Conservation (phyloP, 2,113 vertebrate genomes). For the Butastur rufipennis region DNA sequence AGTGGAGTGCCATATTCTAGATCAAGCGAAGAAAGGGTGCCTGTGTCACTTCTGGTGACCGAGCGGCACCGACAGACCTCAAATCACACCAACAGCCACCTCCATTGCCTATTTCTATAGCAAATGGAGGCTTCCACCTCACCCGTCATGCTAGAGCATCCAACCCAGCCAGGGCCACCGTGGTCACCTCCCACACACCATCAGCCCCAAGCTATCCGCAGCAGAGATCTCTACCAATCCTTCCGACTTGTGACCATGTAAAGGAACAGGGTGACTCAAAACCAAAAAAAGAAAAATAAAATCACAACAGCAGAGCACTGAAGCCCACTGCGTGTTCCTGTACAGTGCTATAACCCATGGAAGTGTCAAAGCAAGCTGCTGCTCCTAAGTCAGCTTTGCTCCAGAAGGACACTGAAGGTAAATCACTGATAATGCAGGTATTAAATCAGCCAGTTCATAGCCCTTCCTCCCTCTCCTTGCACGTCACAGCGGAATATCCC, state of each 20-base stretch:
- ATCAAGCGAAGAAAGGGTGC: neutral
- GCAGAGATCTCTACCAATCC: neutral
- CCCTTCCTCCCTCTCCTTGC: neutral
- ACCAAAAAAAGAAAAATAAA: neutral
- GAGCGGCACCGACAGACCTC: neutral
- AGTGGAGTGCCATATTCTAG: neutral
- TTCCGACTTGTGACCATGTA: neutral
- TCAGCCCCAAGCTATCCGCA: neutral
- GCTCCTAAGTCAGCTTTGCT: constrained; percentile 18
- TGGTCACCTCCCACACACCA: fast-evolving
- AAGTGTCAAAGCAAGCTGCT: neutral
- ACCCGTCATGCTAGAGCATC: neutral
- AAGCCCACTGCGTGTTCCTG: fast-evolving
- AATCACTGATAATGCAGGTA: constrained; percentile 18
- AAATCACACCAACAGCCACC: neutral
- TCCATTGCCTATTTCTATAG: neutral
- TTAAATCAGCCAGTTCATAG: neutral
- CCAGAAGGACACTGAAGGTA: constrained; percentile 46
- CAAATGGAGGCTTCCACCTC: neutral
- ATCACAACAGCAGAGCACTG: neutral
- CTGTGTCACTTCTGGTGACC: neutral
- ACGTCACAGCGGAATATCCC: neutral
- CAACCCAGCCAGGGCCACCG: neutral
- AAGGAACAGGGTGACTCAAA: neutral
- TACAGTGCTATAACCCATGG: neutral